A percentile compares a stretch with the other conserved stretches of the same genome.
Evolutionary conservation across 2,797 vertebrate genomes (phyloP).

Genomic region (Hydrophis major): DNA sequence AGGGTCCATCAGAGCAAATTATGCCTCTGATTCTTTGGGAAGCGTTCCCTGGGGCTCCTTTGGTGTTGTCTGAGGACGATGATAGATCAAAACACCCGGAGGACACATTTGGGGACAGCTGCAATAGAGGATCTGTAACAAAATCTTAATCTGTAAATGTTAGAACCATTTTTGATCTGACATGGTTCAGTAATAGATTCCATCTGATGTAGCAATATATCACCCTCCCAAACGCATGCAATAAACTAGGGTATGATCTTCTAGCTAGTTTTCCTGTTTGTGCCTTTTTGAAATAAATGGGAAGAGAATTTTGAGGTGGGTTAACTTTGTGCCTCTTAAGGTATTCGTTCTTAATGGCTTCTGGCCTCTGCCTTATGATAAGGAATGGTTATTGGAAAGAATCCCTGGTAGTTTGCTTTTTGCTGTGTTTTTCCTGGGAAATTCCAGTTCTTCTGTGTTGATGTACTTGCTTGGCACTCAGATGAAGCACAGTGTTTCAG

Average conservation of each 20-base stretch:
- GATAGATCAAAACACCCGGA: neutral
- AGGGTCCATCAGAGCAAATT: neutral
- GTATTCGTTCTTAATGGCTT: neutral
- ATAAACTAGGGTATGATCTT: neutral
- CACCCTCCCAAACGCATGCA: neutral
- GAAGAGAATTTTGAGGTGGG: neutral
- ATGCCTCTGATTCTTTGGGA: neutral
- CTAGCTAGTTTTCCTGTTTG: neutral
- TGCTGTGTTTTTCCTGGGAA: neutral
- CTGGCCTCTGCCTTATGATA: neutral
- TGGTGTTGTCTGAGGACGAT: neutral
- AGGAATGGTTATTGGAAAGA: neutral
- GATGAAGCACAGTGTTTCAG: neutral
- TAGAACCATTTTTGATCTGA: neutral
- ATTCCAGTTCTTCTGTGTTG: neutral
- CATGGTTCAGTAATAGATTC: neutral
- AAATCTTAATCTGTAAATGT: too few species aligned
- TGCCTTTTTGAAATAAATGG: neutral
- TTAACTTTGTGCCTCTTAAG: neutral
- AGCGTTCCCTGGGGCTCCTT: neutral
- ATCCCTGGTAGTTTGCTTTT: neutral
- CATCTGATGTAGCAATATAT: neutral
- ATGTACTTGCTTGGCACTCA: neutral
- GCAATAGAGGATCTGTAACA: neutral
- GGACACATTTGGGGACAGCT: neutral